phyloP scores from a whole-genome alignment of 1,140 invertebrate genomes.

The Periplaneta americana region DNA sequence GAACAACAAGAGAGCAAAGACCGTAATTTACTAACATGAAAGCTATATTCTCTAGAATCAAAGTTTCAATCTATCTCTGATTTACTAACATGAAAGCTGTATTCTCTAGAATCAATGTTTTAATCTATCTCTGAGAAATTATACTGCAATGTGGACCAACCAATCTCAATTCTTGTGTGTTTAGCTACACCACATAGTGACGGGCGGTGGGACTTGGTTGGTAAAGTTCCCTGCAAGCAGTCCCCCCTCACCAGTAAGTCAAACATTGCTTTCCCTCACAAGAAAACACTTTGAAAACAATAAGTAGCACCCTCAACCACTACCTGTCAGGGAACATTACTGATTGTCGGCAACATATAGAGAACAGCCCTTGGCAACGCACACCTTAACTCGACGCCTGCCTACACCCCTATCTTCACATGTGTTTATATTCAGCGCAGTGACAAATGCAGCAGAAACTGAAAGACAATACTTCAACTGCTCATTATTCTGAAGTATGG shows the following conservation, averaged over 20 bases:
- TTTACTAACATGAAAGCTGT: too few species aligned
- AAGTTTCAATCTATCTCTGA: too few species aligned
- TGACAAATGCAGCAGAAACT: neutral
- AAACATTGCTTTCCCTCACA: neutral
- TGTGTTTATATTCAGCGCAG: constrained; percentile 37
- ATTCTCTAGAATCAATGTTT: too few species aligned
- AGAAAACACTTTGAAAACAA: neutral
- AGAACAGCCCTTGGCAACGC: constrained; percentile 48
- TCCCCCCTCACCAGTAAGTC: neutral
- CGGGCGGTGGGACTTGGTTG: neutral
- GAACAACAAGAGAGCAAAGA: too few species aligned
- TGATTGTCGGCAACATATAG: constrained; percentile 42
- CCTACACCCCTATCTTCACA: constrained; percentile 37
- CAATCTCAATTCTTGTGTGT: neutral
- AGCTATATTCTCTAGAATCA: too few species aligned
- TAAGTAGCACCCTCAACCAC: constrained; percentile 24
- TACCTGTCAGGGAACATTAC: constrained; percentile 40
- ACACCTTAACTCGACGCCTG: constrained; percentile 30
- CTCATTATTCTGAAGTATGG: neutral
- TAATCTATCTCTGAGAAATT: neutral
- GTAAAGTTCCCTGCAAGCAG: neutral
- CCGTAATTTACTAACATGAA: too few species aligned
- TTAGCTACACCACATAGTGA: neutral
- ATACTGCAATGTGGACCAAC: constrained; percentile 5
- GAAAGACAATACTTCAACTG: constrained; percentile 14